Base-by-base conservation (phyloP, 2,888 invertebrate genomes). In the Xylota segnis region DNA sequence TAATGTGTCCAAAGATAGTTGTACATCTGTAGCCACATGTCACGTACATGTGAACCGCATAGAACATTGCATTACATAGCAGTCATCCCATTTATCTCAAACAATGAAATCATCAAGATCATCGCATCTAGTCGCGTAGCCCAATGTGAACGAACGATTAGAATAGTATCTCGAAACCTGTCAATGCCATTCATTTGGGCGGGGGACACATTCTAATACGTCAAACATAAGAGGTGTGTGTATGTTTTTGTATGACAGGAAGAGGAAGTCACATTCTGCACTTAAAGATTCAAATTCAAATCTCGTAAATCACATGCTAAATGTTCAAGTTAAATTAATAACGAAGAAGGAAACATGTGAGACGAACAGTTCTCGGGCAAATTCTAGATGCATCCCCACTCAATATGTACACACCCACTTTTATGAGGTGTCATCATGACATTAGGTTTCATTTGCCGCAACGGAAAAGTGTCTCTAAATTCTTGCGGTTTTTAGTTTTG, bases 171-270 rank as follows among this genome's bases (percentile, higher is more conserved):
- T 50, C 23, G 34, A 27, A 68, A 66, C 50, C 34, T 54, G 47
- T 82, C 45, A 70, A 50, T 65, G 71, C 71, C 82, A 82, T 27
- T 82, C 59, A 68, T 23, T 56, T 45, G 52, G 18, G 14, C 40
- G 14, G 7, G 45, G 40, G 40, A 10, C 18, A 32, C 37, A 16
- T 23, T 10, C n/a, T 23, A 10, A 61, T 27, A 59, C 32, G 50
- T 40, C 59, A 47, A 27, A 23, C 16, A 32, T 4, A 4, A 32
- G 10, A 23, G 59, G 5, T 4, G 45, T 34, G 37, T 66, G 50
- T 29, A 37, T 58, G 37, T 9, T 34, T 34, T 6, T 34, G 7
- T 34, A 43, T 43, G 40, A 59, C 18, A 50, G 66, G 50, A 68
- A 76, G 40, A 16, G 58, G 65, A 65, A 58, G 37, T 45, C 7